A percentile compares a stretch with the other conserved stretches of the same genome.
Evolutionary conservation across 2,888 invertebrate species (phyloP).

Genomic region (Pharmacophagus antenor): DNA sequence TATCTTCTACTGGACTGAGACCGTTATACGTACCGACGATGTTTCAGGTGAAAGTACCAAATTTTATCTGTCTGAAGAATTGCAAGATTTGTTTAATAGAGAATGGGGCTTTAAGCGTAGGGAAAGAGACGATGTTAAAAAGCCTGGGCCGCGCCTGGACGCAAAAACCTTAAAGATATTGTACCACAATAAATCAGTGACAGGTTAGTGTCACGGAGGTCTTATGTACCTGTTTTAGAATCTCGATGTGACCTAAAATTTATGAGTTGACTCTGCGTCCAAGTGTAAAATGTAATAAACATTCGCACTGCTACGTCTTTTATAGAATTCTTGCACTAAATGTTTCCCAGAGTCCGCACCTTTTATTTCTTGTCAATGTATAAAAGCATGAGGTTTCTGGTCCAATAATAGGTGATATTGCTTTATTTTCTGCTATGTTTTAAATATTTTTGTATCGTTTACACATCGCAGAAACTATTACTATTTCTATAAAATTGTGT

Average conservation of each 20-base stretch:
- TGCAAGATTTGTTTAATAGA: constrained; percentile 82
- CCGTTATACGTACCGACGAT: constrained; percentile 67
- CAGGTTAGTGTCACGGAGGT: constrained; percentile 78
- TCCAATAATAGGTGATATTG: constrained; percentile 42
- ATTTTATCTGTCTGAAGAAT: constrained; percentile 71
- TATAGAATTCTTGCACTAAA: constrained; percentile 63
- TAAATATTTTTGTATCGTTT: constrained; percentile 33
- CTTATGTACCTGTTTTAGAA: constrained; percentile 59
- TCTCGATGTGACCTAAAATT: constrained; percentile 63
- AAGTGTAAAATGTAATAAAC: constrained; percentile 41
- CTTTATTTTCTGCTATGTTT: constrained; percentile 41
- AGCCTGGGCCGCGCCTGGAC: constrained; percentile 93
- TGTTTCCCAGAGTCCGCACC: constrained; percentile 67
- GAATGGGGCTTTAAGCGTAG: constrained; percentile 91
- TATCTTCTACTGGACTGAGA: constrained; percentile 45
- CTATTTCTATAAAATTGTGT: constrained; percentile 30
- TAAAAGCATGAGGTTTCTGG: constrained; percentile 57
- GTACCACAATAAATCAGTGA: constrained; percentile 75
- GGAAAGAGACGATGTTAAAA: constrained; percentile 95
- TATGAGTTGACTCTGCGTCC: constrained; percentile 49
- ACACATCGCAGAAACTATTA: constrained; percentile 27
- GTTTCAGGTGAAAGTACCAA: constrained; percentile 79
- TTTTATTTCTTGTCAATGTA: constrained; percentile 51
- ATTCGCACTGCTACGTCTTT: constrained; percentile 66
- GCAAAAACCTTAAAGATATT: constrained; percentile 82